Evolutionary conservation across 2,888 invertebrate species (phyloP).

Genomic region (Meteorus colon): DNA sequence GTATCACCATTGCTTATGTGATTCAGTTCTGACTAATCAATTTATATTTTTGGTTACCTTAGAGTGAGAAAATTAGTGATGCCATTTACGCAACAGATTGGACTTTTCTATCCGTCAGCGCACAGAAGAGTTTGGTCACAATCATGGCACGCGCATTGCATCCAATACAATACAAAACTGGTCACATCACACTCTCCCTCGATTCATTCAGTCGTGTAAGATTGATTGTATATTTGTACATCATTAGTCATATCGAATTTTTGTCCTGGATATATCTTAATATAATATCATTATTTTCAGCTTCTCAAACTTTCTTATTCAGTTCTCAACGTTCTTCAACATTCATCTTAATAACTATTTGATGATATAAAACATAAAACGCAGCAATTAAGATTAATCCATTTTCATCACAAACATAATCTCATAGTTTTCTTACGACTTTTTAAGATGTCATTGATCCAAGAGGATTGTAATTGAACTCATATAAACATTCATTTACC

Average conservation of each 20-base stretch:
- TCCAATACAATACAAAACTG: slow-evolving; percentile 58
- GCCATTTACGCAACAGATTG: slow-evolving; percentile 59
- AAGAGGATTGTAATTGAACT: too few relatives aligned
- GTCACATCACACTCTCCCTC: slow-evolving; percentile 58
- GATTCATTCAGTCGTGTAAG: slow-evolving; percentile 61
- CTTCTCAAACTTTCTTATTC: slow-evolving; percentile 58
- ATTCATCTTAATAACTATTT: slow-evolving; percentile 26
- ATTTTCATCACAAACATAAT: too few relatives aligned
- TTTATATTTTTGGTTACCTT: neutral
- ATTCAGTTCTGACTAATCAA: neutral
- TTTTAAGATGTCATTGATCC: too few relatives aligned
- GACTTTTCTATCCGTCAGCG: slow-evolving; percentile 47
- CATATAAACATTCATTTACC: too few relatives aligned
- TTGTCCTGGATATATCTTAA: neutral
- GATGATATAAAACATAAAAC: too few relatives aligned
- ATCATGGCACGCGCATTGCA: slow-evolving; percentile 56
- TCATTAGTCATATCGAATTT: neutral
- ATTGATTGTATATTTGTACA: neutral
- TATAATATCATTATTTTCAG: slow-evolving; percentile 46
- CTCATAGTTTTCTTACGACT: too few relatives aligned
- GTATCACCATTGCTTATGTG: too few relatives aligned
- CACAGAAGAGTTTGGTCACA: slow-evolving; percentile 52
- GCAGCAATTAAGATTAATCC: too few relatives aligned
- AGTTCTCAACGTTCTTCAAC: slow-evolving; percentile 56
- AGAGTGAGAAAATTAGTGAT: slow-evolving; percentile 55